phyloP scores from a whole-genome alignment of 2,113 vertebrate genomes.

The Dascyllus trimaculatus region DNA sequence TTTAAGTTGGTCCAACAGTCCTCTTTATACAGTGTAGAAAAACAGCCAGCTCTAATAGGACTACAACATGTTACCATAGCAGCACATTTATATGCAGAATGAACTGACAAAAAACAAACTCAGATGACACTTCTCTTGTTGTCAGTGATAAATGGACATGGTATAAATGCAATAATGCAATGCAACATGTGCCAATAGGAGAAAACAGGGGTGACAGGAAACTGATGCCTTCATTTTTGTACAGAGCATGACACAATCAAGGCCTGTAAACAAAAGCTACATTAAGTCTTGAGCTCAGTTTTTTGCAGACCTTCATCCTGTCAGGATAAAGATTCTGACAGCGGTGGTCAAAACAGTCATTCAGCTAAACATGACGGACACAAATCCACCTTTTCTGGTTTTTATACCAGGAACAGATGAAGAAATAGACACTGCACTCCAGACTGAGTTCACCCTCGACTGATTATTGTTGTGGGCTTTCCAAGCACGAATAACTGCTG shows the following conservation, averaged over 20 bases:
- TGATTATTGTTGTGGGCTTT: slow-evolving; percentile 47
- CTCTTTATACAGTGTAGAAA: no score
- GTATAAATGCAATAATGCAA: no score
- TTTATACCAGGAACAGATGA: slow-evolving; percentile 22
- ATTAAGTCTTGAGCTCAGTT: background rate
- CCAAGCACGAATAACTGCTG: slow-evolving; percentile 49
- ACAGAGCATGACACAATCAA: no score
- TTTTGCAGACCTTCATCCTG: background rate
- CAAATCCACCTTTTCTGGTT: slow-evolving; percentile 21
- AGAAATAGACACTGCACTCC: slow-evolving; percentile 43
- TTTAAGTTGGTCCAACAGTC: no score
- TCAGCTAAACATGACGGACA: slow-evolving; percentile 30
- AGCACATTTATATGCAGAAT: no score
- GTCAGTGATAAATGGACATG: no score
- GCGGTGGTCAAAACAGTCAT: slow-evolving; percentile 37
- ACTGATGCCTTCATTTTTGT: background rate
- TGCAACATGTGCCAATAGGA: background rate
- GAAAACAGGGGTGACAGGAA: background rate
- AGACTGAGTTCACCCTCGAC: slow-evolving; percentile 44
- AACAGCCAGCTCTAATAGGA: no score
- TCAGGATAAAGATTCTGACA: slow-evolving; percentile 35
- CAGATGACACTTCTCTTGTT: no score
- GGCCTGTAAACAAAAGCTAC: background rate
- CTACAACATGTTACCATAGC: no score
- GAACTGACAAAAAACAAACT: no score